Evolutionary conservation across 2,797 vertebrate genomes (phyloP).

Genomic region (Ateles fusciceps): DNA sequence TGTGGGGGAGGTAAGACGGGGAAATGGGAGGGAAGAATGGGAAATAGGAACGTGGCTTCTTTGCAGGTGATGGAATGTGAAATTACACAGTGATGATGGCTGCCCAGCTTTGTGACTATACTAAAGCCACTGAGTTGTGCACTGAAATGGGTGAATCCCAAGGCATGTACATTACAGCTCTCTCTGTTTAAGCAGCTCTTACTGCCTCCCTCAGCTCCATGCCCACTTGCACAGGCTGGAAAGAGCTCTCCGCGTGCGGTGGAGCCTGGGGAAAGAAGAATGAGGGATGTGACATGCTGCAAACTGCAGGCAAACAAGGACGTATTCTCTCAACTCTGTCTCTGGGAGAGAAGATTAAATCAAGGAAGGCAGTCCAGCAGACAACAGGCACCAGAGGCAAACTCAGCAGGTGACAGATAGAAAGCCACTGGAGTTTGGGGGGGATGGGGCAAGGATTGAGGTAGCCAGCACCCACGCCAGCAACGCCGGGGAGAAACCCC

Average conservation of each 20-base stretch:
- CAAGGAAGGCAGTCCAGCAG: not conserved
- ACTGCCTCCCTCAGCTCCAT: not conserved
- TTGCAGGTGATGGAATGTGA: fast-evolving
- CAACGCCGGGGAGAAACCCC: fast-evolving
- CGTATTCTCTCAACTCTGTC: not conserved
- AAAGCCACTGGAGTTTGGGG: not conserved
- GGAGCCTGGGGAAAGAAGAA: too few species aligned
- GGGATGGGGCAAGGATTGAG: fast-evolving
- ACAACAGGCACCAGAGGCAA: too few species aligned
- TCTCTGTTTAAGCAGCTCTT: not conserved
- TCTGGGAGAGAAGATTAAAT: not conserved
- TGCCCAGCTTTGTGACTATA: not conserved
- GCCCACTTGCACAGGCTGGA: not conserved
- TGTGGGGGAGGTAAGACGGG: fast-evolving
- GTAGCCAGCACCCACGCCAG: not conserved
- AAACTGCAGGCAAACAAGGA: not conserved
- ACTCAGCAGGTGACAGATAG: not conserved
- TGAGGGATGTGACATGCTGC: fast-evolving
- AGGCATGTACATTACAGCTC: not conserved
- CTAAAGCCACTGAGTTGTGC: not conserved
- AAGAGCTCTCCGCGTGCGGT: not conserved
- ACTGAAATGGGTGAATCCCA: not conserved
- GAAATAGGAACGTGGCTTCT: not conserved
- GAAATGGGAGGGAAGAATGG: too few species aligned
- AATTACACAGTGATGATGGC: not conserved